Percentiles rank a stretch among this genome's conserved stretches.
These are phyloP conservation scores for Nerophis ophidion DNA, from an alignment of 2,113 vertebrate genomes.

Conservation along the genomic window DNA sequence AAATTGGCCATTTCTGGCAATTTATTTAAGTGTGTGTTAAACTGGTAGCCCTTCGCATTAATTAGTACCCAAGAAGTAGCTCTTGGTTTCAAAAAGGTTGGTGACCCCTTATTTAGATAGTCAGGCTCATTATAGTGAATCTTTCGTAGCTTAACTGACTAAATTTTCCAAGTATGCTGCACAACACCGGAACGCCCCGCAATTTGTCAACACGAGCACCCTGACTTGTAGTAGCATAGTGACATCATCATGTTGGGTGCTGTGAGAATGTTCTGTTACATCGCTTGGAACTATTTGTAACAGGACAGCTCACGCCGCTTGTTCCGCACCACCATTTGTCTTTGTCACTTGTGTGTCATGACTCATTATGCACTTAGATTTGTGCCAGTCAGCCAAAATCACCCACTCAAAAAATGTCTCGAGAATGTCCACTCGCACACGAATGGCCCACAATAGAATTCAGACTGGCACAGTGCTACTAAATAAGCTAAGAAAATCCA, in stretches of 20 bases:
- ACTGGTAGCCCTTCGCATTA: too few relatives aligned
- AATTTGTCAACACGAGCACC: not conserved
- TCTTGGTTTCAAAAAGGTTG: too few relatives aligned
- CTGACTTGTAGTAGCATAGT: constrained; percentile 15
- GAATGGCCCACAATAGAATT: constrained; percentile 58
- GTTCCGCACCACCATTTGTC: constrained; percentile 38
- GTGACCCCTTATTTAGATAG: too few relatives aligned
- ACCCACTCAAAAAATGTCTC: constrained; percentile 53
- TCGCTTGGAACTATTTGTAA: constrained; percentile 40
- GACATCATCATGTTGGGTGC: constrained; percentile 5
- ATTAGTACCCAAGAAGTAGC: too few relatives aligned
- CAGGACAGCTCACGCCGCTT: constrained; percentile 43
- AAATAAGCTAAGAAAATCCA: constrained; percentile 67
- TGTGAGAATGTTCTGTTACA: constrained; percentile 43
- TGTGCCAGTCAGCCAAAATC: constrained; percentile 27
- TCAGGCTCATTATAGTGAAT: too few relatives aligned
- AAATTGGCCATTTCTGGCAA: too few relatives aligned
- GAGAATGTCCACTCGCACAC: constrained; percentile 57
- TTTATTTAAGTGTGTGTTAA: too few relatives aligned
- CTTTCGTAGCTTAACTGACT: too few relatives aligned
- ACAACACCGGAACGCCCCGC: not conserved
- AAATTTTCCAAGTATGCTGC: too few relatives aligned
- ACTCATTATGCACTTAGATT: constrained; percentile 32
- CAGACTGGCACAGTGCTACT: constrained; percentile 58
- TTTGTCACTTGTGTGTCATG: constrained; percentile 28